These are phyloP conservation scores for Melanotaenia pygmaea DNA, from an alignment of 2,797 vertebrate genomes.

Conservation along the genomic window DNA sequence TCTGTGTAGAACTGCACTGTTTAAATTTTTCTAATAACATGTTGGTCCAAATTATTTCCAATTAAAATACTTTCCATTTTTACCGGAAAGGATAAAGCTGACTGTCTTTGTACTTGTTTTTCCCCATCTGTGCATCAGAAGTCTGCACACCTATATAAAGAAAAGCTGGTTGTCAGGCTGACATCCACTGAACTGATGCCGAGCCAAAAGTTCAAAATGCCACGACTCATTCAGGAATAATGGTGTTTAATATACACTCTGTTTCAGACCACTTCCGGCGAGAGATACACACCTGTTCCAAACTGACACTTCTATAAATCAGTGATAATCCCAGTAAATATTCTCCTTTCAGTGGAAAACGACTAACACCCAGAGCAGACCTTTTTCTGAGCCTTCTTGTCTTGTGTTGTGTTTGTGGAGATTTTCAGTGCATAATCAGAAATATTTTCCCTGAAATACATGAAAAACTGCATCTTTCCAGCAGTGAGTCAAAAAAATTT, in stretches of 20 bases:
- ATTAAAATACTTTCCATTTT: not conserved
- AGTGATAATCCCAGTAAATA: too few species aligned
- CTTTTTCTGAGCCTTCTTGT: not conserved
- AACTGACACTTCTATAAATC: too few species aligned
- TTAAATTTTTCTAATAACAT: not conserved
- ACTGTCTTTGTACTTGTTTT: too few species aligned
- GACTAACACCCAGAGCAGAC: not conserved
- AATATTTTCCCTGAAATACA: not conserved
- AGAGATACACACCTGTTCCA: too few species aligned
- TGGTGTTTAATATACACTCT: too few species aligned
- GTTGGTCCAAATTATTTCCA: not conserved
- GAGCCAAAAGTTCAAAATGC: not conserved
- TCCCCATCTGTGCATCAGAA: not conserved
- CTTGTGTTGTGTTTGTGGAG: not conserved
- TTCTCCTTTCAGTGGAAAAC: too few species aligned
- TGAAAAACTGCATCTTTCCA: not conserved
- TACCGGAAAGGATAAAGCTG: not conserved
- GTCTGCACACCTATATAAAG: not conserved
- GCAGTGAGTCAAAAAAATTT: not conserved
- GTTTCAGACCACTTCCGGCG: too few species aligned
- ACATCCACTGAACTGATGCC: not conserved
- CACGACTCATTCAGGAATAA: too few species aligned
- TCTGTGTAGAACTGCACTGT: not conserved
- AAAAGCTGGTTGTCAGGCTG: not conserved
- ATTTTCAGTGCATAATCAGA: not conserved